Evolutionary conservation across 1,140 invertebrate genomes (phyloP).

Genomic region (Lepidurus arcticus): DNA sequence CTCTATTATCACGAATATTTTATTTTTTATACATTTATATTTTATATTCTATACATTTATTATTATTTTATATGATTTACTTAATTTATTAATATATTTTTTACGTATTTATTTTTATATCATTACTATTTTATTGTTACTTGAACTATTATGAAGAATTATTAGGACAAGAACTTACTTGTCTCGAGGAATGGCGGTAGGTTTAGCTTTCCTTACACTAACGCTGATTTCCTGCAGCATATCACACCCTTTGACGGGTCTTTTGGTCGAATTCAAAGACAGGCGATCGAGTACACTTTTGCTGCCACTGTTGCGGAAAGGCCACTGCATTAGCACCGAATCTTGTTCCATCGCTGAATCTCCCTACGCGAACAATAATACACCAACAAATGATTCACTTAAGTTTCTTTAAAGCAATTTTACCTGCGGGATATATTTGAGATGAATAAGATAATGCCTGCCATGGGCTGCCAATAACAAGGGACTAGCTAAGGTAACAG

Average conservation of each 20-base stretch:
- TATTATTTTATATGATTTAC: background rate
- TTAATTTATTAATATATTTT: background rate
- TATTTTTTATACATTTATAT: too few relatives aligned
- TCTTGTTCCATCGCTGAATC: background rate
- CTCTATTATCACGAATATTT: too few relatives aligned
- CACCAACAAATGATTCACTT: slow-evolving; percentile 32
- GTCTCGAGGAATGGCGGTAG: slow-evolving; percentile 63
- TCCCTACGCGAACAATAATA: slow-evolving; percentile 33
- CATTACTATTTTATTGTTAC: too few relatives aligned
- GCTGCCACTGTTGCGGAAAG: slow-evolving; percentile 5
- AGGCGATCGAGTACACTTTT: background rate
- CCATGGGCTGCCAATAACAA: slow-evolving; percentile 70
- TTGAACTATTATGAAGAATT: background rate
- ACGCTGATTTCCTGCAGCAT: slow-evolving; percentile 87
- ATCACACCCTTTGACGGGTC: slow-evolving; percentile 60
- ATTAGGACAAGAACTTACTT: slow-evolving; percentile 45
- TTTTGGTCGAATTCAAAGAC: slow-evolving; percentile 38
- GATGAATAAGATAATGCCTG: slow-evolving; percentile 70
- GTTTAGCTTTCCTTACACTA: slow-evolving; percentile 66
- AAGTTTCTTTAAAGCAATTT: background rate
- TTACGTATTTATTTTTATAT: background rate
- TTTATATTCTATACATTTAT: too few relatives aligned
- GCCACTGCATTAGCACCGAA: background rate
- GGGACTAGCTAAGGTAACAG: slow-evolving; percentile 77
- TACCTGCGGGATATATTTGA: slow-evolving; percentile 32